Evolutionary conservation across 1,140 invertebrate species (phyloP).

Genomic region (Episyrphus balteatus): DNA sequence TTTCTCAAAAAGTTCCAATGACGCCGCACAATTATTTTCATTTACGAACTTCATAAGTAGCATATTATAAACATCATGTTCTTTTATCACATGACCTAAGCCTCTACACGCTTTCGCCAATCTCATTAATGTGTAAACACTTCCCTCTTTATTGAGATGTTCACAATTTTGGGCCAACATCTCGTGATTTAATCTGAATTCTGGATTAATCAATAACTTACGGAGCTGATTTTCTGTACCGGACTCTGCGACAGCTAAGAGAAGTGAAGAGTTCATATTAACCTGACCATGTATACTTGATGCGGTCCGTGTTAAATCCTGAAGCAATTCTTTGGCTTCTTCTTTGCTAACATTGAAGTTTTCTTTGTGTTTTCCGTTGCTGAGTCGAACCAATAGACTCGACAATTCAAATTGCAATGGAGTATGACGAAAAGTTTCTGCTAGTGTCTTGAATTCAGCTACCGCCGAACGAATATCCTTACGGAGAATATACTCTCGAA

Average conservation of each 20-base stretch:
- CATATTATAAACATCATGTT: conserved; percentile 33
- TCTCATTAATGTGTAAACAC: conserved; percentile 25
- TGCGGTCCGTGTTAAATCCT: conserved; percentile 27
- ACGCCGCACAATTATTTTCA: conserved; percentile 31
- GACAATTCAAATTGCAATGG: conserved; percentile 42
- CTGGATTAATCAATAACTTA: conserved; percentile 34
- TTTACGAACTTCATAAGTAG: conserved; percentile 37
- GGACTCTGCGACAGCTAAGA: conserved; percentile 37
- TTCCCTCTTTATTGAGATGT: conserved; percentile 27
- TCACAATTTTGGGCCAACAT: conserved; percentile 27
- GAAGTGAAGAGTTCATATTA: conserved; percentile 28
- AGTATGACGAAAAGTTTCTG: conserved; percentile 29
- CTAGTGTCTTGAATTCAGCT: conserved; percentile 26
- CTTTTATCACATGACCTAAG: conserved; percentile 21
- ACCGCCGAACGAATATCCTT: conserved; percentile 35
- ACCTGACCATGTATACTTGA: conserved; percentile 27
- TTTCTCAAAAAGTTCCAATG: conserved; percentile 29
- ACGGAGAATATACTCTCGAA: conserved; percentile 37
- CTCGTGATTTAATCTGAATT: conserved; percentile 28
- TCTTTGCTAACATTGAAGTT: conserved; percentile 8
- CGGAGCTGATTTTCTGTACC: conserved; percentile 34
- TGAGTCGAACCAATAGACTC: conserved; percentile 27
- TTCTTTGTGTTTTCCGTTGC: conserved; percentile 16
- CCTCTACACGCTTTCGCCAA: conserved; percentile 27
- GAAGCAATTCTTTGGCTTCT: conserved; percentile 26